Evolutionary conservation across 2,113 vertebrate species (phyloP).

Genomic region (Tachycineta bicolor): DNA sequence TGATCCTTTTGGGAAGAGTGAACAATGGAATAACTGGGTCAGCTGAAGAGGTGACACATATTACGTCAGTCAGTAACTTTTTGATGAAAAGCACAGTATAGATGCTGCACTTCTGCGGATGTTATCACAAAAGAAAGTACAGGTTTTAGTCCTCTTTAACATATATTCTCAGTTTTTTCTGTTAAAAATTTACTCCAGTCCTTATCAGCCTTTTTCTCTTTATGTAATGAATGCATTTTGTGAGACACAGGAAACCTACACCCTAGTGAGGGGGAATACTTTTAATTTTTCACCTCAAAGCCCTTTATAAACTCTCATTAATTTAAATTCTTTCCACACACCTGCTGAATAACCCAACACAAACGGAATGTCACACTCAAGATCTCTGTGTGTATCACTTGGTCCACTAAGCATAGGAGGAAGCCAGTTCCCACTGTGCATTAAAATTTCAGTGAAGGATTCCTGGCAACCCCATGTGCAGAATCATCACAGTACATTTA

Average conservation of each 20-base stretch:
- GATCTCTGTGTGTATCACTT: neutral
- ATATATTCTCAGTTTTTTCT: neutral
- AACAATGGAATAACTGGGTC: neutral
- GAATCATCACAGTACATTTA: neutral
- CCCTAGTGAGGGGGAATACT: neutral
- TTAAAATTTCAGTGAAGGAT: neutral
- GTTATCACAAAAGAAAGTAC: neutral
- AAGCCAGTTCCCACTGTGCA: conserved; percentile 33
- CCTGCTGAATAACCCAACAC: conserved; percentile 14
- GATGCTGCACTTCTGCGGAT: neutral
- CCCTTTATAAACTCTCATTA: conserved; percentile 13
- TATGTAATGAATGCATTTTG: neutral
- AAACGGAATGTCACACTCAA: conserved; percentile 5
- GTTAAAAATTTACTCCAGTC: neutral
- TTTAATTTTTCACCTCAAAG: conserved; percentile 50
- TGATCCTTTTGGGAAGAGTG: neutral
- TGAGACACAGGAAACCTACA: neutral
- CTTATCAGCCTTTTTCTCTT: neutral
- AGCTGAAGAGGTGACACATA: neutral
- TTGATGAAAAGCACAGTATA: neutral
- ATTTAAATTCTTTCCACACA: conserved; percentile 34
- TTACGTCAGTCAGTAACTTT: neutral
- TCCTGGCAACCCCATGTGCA: conserved; percentile 1
- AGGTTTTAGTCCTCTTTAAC: neutral
- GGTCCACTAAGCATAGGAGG: neutral